Evolutionary conservation across 2,888 invertebrate species (phyloP).

Genomic region (Bhutanitis thaidina): DNA sequence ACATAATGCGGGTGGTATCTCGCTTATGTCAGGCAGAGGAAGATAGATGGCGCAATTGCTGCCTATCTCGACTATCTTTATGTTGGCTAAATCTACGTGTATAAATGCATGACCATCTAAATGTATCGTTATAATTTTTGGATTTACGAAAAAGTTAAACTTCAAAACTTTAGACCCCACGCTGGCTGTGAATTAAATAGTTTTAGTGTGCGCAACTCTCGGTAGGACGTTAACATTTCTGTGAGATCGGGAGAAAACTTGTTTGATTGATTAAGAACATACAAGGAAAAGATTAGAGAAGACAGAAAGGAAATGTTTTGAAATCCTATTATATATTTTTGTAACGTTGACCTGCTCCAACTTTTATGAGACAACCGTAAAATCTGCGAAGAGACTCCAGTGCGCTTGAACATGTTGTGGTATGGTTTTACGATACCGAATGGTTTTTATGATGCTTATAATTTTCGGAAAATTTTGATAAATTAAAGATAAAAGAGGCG

Average conservation of each 20-base stretch:
- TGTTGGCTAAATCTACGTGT: conserved; percentile 33
- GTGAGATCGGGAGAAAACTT: too few relatives aligned
- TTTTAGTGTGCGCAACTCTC: too few relatives aligned
- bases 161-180: too few relatives aligned
- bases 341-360: too few relatives aligned
- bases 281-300: too few relatives aligned
- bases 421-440: neutral
- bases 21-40: conserved; percentile 28
- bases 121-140: too few relatives aligned
- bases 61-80: conserved; percentile 52
- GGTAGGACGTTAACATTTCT: too few relatives aligned
- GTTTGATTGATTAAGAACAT: too few relatives aligned
- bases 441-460: neutral
- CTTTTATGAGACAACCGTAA: neutral
- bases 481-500: too few relatives aligned
- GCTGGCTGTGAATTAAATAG: too few relatives aligned
- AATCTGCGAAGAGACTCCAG: neutral
- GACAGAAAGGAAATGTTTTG: neutral
- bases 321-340: neutral
- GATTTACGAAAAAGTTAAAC: too few relatives aligned
- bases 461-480: too few relatives aligned
- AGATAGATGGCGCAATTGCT: conserved; percentile 60
- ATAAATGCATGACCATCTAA: neutral
- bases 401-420: neutral
- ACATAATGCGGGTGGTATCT: conserved; percentile 21